phyloP scores from a whole-genome alignment of 2,888 invertebrate genomes.

The Fabriciana adippe region DNA sequence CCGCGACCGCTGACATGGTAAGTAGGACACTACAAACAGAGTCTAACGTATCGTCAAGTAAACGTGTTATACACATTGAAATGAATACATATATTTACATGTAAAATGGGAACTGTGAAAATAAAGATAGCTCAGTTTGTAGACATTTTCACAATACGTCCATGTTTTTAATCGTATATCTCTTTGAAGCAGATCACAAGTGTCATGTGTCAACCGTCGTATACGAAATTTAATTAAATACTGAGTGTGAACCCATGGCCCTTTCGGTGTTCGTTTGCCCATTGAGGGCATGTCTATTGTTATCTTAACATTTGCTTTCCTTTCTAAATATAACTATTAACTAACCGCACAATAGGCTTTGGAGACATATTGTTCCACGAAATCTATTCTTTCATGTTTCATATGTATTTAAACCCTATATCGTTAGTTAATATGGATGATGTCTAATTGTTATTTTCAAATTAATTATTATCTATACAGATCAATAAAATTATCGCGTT shows the following conservation, averaged over 20 bases:
- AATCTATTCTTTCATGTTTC: not conserved
- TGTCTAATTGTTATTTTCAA: no score
- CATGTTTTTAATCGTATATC: conserved; percentile 6
- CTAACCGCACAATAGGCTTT: conserved; percentile 9
- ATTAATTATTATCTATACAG: no score
- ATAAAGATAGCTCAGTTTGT: no score
- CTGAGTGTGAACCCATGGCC: conserved; percentile 38
- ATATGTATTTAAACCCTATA: not conserved
- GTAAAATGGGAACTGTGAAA: no score
- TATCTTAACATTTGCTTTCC: conserved; percentile 19
- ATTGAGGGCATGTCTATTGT: conserved; percentile 26
- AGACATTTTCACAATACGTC: not conserved
- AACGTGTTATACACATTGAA: no score
- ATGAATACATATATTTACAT: no score
- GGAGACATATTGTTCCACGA: conserved; percentile 8
- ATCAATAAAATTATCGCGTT: no score
- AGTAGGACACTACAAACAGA: no score
- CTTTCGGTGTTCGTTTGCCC: conserved; percentile 44
- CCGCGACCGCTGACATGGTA: no score
- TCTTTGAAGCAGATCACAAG: conserved; percentile 15
- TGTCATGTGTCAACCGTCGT: conserved; percentile 39
- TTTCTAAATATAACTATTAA: conserved; percentile 5
- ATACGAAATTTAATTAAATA: conserved; percentile 43
- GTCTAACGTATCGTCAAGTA: no score
- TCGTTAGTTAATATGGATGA: no score